phyloP scores from a whole-genome alignment of 2,888 invertebrate species.

The Xanthia togata region DNA sequence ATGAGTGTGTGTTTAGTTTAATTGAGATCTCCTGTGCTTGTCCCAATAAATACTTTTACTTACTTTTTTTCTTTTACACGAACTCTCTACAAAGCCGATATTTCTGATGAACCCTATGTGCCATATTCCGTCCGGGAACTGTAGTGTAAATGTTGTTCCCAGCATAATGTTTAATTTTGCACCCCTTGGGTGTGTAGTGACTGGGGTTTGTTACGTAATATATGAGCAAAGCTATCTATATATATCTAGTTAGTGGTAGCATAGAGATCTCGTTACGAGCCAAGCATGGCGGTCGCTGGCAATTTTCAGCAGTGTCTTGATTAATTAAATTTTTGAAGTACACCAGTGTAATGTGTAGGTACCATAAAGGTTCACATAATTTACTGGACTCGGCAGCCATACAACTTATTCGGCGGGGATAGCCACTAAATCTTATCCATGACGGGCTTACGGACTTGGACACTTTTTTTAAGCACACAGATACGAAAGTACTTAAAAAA shows the following conservation, averaged over 20 bases:
- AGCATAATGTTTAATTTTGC: no score
- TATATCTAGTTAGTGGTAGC: no score
- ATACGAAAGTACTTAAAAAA: background rate
- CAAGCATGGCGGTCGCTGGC: background rate
- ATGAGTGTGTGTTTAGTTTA: no score
- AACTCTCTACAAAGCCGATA: background rate
- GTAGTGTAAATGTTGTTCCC: background rate
- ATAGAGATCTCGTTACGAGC: background rate
- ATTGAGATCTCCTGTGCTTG: no score
- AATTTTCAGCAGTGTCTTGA: background rate
- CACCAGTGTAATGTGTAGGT: background rate
- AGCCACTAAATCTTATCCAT: background rate
- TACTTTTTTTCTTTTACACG: no score
- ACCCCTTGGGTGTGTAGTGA: background rate
- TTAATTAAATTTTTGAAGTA: background rate
- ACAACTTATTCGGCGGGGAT: background rate
- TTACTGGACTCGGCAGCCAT: background rate
- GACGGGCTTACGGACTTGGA: background rate
- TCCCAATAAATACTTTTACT: no score
- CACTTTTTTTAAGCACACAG: background rate
- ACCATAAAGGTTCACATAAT: background rate
- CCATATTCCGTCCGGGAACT: no score
- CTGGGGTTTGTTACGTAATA: no score
- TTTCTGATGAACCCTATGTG: background rate
- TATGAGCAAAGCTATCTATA: no score